Base-by-base conservation (phyloP, 2,113 vertebrate genomes). In the Athene cunicularia region DNA sequence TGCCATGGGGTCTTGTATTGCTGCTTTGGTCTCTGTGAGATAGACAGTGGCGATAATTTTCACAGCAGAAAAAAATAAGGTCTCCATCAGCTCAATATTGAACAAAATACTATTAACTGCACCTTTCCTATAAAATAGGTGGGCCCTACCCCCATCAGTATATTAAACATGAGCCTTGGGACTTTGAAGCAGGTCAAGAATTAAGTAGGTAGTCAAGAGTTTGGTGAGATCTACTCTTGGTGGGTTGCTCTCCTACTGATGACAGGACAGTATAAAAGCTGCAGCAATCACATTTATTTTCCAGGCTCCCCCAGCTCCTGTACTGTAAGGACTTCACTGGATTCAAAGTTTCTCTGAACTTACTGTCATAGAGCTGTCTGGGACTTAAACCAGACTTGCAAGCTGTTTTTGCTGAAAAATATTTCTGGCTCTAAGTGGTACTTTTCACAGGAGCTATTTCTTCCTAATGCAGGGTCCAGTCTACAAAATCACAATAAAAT, bases 371-470 rank as follows among this genome's bases (percentile, higher is more conserved):
- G 80, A 85, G 14, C 23, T 77, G 53, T 66, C 71, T 84, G 39
- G 30, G 82, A 76, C 87, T 94, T 82, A 96, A 55, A 95, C 22
- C 9, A 86, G 37, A 39, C 81, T 92, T 75, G 18, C 20, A 76
- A 82, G 71, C 67, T 88, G 39, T 16, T 93, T 82, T 62, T 86
- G 17, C 72, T 86, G 79, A 91, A 93, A 93, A 84, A 56, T 93
- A 76, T 95, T 96, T 88, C 92, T 86, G 81, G 26, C 95, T 93
- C 2, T 93, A 96, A 96, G 85, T 88, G 81, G 50, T 80, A 74
- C 71, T 95, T 96, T 95, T 93, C 81, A 83, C 41, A 80, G 87
- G 84, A 96, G 90, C 67, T 76, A 92, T 94, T 96, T 96, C 84
- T 95, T 94, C 84, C 73, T 91, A 92, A 97, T 90, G 77, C 84